These are phyloP conservation scores for Spodoptera frugiperda DNA, from an alignment of 1,140 invertebrate species.

Conservation along the genomic window DNA sequence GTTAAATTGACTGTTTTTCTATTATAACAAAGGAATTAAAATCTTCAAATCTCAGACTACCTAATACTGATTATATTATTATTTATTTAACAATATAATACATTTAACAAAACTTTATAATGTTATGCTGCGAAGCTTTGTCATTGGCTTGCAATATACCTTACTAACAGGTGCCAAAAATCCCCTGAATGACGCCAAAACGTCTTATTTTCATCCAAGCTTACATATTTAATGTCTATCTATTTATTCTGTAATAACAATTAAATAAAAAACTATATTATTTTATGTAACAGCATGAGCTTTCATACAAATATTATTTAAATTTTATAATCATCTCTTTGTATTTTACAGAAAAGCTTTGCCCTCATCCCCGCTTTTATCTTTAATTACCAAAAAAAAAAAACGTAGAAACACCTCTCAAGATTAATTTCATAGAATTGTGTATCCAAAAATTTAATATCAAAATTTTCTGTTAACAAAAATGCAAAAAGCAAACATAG, in stretches of 20 bases:
- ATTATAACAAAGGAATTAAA: no score
- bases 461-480: slow-evolving; percentile 1
- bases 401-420: slow-evolving; percentile 1
- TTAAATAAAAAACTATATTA: not conserved
- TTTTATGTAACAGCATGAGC: slow-evolving; percentile 27
- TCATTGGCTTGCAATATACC: slow-evolving; percentile 14
- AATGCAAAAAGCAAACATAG: not conserved
- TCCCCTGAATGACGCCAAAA: not conserved
- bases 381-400: slow-evolving; percentile 44
- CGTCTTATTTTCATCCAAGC: not conserved
- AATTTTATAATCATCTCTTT: slow-evolving; percentile 47
- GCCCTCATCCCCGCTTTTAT: slow-evolving; percentile 67
- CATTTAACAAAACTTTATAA: not conserved
- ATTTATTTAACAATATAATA: not conserved
- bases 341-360: slow-evolving; percentile 59
- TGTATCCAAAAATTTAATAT: not conserved
- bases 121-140: slow-evolving; percentile 1
- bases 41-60: not conserved
- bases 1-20: not conserved
- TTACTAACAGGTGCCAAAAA: not conserved
- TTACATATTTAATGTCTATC: not conserved
- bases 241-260: not conserved
- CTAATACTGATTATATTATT: not conserved
- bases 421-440: not conserved
- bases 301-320: not conserved